Conservation (phyloP, 2,888 invertebrate genomes). For the Acholoe squamosa region DNA sequence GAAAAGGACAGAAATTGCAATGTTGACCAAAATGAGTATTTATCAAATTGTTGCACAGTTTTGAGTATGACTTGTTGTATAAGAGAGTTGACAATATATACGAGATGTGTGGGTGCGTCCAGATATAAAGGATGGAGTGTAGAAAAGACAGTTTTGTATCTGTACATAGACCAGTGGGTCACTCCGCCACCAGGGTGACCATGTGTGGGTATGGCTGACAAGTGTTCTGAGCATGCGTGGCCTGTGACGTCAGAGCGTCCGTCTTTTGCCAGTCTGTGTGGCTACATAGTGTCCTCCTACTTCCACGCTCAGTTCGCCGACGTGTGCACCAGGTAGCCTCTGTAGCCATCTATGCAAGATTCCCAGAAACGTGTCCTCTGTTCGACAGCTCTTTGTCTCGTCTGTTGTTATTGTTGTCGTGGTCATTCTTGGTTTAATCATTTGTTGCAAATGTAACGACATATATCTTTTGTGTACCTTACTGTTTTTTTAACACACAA, state of each 20-base stretch:
- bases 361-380: slow-evolving; percentile 6
- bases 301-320: slow-evolving; percentile 24
- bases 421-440: slow-evolving; percentile 47
- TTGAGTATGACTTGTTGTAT: slow-evolving; percentile 44
- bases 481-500: slow-evolving; percentile 21
- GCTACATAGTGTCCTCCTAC: background rate
- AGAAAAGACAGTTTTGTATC: slow-evolving; percentile 15
- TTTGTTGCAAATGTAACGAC: slow-evolving; percentile 37
- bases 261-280: slow-evolving; percentile 34
- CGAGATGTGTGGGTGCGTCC: background rate
- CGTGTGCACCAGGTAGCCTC: background rate
- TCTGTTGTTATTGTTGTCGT: slow-evolving; percentile 59
- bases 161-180: slow-evolving; percentile 40
- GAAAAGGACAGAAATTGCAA: background rate
- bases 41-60: slow-evolving; percentile 53
- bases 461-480: slow-evolving; percentile 43
- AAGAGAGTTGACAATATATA: slow-evolving; percentile 6
- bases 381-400: slow-evolving; percentile 52
- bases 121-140: background rate
- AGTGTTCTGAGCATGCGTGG: slow-evolving; percentile 15
- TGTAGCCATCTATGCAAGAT: slow-evolving; percentile 50
- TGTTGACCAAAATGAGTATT: slow-evolving; percentile 48
- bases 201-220: slow-evolving; percentile 14
- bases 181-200: slow-evolving; percentile 17
- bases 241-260: background rate